Evolutionary conservation across 2,113 vertebrate species (phyloP).

Genomic region (Dipodomys stephensi): DNA sequence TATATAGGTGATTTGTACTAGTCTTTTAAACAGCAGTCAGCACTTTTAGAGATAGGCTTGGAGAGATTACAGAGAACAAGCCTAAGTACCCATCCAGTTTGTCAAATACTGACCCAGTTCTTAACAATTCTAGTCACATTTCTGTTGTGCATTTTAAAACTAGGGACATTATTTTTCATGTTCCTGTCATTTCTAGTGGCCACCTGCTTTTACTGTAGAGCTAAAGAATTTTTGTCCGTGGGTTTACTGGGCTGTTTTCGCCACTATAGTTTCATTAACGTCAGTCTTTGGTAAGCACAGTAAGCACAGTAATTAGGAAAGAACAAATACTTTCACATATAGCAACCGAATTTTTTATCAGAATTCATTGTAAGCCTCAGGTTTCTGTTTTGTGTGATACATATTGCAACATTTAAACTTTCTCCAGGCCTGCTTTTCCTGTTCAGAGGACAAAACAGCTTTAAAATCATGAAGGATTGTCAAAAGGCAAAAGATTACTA

Average conservation of each 20-base stretch:
- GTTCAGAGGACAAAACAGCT: conserved; percentile 63
- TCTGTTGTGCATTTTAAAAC: neutral
- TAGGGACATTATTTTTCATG: conserved; percentile 8
- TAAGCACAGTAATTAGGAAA: conserved; percentile 75
- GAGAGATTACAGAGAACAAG: conserved; percentile 21
- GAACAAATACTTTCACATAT: conserved; percentile 78
- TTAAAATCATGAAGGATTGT: conserved; percentile 67
- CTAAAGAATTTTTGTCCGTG: conserved; percentile 72
- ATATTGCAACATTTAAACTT: conserved; percentile 80
- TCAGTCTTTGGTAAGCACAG: conserved; percentile 68
- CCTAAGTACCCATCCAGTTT: neutral
- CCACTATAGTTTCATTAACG: conserved; percentile 72
- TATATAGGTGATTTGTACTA: conserved; percentile 3
- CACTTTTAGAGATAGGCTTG: neutral
- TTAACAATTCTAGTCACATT: conserved; percentile 51
- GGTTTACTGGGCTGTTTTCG: conserved; percentile 73
- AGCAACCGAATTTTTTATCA: conserved; percentile 78
- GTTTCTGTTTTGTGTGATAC: conserved; percentile 81
- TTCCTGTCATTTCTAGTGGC: conserved; percentile 35
- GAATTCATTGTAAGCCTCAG: conserved; percentile 81
- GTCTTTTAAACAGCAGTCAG: neutral
- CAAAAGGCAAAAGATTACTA: conserved; percentile 44
- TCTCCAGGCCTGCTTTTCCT: conserved; percentile 80
- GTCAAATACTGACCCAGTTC: conserved; percentile 18
- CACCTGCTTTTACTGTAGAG: conserved; percentile 57